phyloP scores from a whole-genome alignment of 2,888 invertebrate species.

The Catocala sponsa region DNA sequence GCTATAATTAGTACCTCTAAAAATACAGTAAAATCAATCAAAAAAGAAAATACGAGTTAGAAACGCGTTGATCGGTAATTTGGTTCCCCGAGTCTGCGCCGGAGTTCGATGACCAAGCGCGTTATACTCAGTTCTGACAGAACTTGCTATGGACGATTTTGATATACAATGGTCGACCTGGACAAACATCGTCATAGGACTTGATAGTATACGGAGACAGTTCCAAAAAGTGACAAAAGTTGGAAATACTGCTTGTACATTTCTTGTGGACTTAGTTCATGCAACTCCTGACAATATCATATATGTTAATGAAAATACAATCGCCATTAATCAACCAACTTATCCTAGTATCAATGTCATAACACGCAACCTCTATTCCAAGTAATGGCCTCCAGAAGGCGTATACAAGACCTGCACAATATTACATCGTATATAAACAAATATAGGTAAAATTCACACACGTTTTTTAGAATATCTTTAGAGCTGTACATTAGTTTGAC shows the following conservation, averaged over 20 bases:
- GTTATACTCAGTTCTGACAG: constrained; percentile 39
- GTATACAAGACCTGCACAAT: constrained; percentile 8
- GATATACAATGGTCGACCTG: background rate
- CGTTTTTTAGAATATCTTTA: constrained; percentile 37
- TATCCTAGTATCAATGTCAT: constrained; percentile 13
- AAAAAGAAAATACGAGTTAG: constrained; percentile 59
- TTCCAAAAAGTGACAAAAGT: background rate
- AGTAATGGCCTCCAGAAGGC: background rate
- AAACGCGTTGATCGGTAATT: constrained; percentile 53
- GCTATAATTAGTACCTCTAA: constrained; percentile 54
- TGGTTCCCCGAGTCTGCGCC: constrained; percentile 36
- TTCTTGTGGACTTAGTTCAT: constrained; percentile 6
- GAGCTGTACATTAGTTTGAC: constrained; percentile 30
- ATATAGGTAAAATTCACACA: constrained; percentile 34
- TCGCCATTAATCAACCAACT: constrained; percentile 2
- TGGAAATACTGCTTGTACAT: background rate
- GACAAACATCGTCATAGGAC: background rate
- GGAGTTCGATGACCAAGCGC: constrained; percentile 48
- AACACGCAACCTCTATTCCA: background rate
- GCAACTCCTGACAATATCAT: constrained; percentile 9
- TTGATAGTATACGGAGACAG: background rate
- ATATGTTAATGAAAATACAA: constrained; percentile 3
- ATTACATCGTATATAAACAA: constrained; percentile 29
- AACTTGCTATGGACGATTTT: constrained; percentile 19
- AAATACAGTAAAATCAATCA: constrained; percentile 56